phyloP scores from a whole-genome alignment of 1,140 invertebrate species.

The Drosophila littoralis region DNA sequence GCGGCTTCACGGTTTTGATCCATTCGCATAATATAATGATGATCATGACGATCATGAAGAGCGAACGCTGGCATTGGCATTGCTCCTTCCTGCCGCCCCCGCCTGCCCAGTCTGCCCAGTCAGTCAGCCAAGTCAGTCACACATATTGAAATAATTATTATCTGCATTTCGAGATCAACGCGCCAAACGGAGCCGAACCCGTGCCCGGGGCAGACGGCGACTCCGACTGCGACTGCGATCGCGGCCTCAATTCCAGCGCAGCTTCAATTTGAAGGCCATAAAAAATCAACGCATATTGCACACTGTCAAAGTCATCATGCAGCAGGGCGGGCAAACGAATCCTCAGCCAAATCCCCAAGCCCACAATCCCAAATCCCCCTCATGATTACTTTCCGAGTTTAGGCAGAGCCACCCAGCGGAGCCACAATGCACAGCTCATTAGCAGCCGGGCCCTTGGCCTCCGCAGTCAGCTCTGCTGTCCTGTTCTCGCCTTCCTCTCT shows the following conservation, averaged over 20 bases:
- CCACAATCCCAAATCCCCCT: neutral
- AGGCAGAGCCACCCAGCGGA: conserved; percentile 18
- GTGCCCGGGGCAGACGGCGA: conserved; percentile 9
- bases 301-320: conserved; percentile 71
- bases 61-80: conserved; percentile 71
- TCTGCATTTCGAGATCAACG: conserved; percentile 82
- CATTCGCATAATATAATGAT: conserved; percentile 80
- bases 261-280: conserved; percentile 82
- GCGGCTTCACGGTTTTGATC: conserved; percentile 77
- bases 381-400: conserved; percentile 23
- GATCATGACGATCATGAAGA: conserved; percentile 72
- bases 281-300: conserved; percentile 84
- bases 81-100: conserved; percentile 31
- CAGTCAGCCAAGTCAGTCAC: conserved; percentile 76
- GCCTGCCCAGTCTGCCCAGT: conserved; percentile 14
- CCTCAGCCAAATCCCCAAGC: neutral
- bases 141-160: conserved; percentile 84
- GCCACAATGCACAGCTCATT: conserved; percentile 58
- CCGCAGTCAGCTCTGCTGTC: conserved; percentile 1
- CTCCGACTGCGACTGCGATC: conserved; percentile 10
- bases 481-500: conserved; percentile 1
- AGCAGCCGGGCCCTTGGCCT: conserved; percentile 29
- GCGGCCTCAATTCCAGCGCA: conserved; percentile 40
- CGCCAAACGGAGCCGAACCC: conserved; percentile 59
- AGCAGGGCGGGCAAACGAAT: conserved; percentile 8